These are phyloP conservation scores for Pterocles burchelli DNA, from an alignment of 2,113 vertebrate genomes.

Conservation along the genomic window DNA sequence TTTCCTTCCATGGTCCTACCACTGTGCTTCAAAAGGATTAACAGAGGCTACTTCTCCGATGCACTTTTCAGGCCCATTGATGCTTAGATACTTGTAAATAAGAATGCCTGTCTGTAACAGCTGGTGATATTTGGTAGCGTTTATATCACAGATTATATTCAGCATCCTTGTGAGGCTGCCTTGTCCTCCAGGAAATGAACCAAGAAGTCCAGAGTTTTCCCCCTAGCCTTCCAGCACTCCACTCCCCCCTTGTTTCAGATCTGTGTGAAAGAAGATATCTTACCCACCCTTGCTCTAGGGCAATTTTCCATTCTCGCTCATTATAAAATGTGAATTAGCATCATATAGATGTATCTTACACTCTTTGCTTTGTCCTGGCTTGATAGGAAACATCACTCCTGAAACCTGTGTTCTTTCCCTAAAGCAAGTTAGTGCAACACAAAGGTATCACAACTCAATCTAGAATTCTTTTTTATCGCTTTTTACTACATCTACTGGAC, in stretches of 20 bases:
- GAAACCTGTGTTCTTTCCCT: not conserved
- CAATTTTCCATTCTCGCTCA: not conserved
- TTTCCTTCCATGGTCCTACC: not conserved
- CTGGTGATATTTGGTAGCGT: not conserved
- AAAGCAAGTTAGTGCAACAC: not conserved
- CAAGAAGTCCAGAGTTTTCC: not conserved
- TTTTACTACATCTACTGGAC: not conserved
- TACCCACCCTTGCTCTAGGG: not conserved
- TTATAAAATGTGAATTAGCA: not conserved
- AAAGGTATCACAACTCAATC: not conserved
- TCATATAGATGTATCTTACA: not conserved
- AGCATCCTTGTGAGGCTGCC: not conserved
- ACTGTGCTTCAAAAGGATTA: not conserved
- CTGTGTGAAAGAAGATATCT: not conserved
- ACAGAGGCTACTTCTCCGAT: rapidly evolving
- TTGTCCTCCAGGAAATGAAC: not conserved
- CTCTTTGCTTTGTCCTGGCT: not conserved
- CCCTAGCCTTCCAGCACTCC: not conserved
- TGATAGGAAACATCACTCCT: not conserved
- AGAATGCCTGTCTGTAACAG: not conserved
- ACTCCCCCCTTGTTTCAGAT: not conserved
- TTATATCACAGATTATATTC: not conserved
- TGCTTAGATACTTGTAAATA: not conserved
- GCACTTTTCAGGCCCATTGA: not conserved
- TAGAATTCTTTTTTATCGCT: not conserved